These are phyloP conservation scores for Halyomorpha halys DNA, from an alignment of 1,140 invertebrate species.

Conservation along the genomic window DNA sequence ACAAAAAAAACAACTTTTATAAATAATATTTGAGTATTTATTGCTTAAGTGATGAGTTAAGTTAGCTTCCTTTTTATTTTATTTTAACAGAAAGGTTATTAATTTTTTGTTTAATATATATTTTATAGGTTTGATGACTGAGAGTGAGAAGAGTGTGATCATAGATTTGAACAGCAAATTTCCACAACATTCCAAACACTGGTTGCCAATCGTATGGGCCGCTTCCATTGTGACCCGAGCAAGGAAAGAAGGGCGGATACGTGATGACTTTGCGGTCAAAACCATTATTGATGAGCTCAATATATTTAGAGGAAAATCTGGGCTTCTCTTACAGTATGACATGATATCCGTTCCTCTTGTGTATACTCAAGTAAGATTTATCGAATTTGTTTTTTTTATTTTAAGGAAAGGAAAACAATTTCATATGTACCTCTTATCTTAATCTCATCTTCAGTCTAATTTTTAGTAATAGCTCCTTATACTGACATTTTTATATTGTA, in stretches of 20 bases:
- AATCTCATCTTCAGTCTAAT: too few relatives aligned
- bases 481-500: too few relatives aligned
- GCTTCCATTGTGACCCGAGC: conserved; percentile 76
- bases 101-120: too few relatives aligned
- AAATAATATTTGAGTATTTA: too few relatives aligned
- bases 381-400: too few relatives aligned
- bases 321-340: conserved; percentile 71
- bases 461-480: too few relatives aligned
- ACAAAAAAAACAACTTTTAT: too few relatives aligned
- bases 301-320: conserved; percentile 74
- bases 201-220: conserved; percentile 91
- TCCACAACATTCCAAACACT: conserved; percentile 81
- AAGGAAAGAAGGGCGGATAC: conserved; percentile 79
- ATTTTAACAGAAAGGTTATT: too few relatives aligned
- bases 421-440: too few relatives aligned
- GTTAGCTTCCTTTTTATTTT: too few relatives aligned
- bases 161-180: conserved; percentile 70
- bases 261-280: conserved; percentile 86
- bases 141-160: conserved; percentile 73
- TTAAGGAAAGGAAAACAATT: too few relatives aligned
- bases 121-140: conserved; percentile 60
- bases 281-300: conserved; percentile 83
- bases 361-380: conserved; percentile 71
- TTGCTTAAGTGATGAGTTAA: too few relatives aligned
- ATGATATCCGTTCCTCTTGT: conserved; percentile 86